Evolutionary conservation across 2,797 vertebrate genomes (phyloP).

Genomic region (Enteromius thamalakanensis): DNA sequence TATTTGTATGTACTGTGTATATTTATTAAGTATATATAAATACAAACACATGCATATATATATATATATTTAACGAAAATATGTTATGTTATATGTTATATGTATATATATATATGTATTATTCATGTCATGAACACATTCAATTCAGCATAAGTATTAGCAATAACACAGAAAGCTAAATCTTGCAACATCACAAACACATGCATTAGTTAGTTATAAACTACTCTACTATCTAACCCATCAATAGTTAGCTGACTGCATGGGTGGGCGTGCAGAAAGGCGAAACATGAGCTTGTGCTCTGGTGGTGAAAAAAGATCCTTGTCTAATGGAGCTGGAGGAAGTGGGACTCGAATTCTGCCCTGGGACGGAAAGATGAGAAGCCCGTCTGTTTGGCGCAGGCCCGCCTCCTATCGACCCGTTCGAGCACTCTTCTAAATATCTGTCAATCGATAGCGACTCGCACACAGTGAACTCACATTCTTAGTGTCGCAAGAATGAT

Average conservation of each 20-base stretch:
- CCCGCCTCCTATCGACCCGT: conserved; percentile 38
- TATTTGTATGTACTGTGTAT: too few relatives aligned
- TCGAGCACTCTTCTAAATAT: conserved; percentile 42
- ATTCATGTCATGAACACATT: not conserved
- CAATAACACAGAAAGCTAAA: not conserved
- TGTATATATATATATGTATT: too few relatives aligned
- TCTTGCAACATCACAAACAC: not conserved
- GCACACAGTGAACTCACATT: conserved; percentile 24
- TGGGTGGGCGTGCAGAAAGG: not conserved
- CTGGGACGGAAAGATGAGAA: conserved; percentile 54
- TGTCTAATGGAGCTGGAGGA: conserved; percentile 57
- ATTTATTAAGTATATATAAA: too few relatives aligned
- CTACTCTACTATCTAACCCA: not conserved
- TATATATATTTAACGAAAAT: too few relatives aligned
- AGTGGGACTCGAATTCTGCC: conserved; percentile 58
- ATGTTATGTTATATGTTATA: too few relatives aligned
- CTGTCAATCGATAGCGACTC: conserved; percentile 45
- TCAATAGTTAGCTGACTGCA: conserved; percentile 11
- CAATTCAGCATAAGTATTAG: not conserved
- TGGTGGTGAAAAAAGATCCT: conserved; percentile 51
- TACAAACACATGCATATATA: too few relatives aligned
- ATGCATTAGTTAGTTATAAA: not conserved
- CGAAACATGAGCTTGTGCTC: conserved; percentile 15
- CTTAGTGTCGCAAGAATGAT: conserved; percentile 35
- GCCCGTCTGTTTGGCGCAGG: conserved; percentile 27